A percentile compares a stretch with the other conserved stretches of the same genome.
Evolutionary conservation across 2,113 vertebrate species (phyloP).

Genomic region (Chlamydotis undulata): DNA sequence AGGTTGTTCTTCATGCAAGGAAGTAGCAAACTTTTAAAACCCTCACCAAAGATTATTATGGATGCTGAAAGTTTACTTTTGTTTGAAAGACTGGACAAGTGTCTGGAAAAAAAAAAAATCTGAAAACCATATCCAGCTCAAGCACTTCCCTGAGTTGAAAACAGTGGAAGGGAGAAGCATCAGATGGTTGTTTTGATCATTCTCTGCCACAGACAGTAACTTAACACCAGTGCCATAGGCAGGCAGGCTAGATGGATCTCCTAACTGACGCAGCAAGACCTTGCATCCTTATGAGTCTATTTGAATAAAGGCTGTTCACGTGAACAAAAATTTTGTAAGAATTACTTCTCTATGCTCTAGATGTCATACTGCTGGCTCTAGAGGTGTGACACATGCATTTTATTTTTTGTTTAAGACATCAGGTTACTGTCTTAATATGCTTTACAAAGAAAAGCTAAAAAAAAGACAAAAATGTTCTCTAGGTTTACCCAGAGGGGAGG

Average conservation of each 20-base stretch:
- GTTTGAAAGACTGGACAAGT: neutral
- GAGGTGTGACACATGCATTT: fast-evolving
- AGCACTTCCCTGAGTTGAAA: neutral
- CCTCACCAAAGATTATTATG: neutral
- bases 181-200: neutral
- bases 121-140: neutral
- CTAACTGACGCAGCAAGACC: neutral
- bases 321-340: neutral
- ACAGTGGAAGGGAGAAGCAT: neutral
- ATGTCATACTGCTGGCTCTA: neutral
- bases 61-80: neutral
- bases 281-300: neutral
- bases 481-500: neutral
- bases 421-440: neutral
- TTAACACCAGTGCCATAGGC: neutral
- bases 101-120: fast-evolving
- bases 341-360: neutral
- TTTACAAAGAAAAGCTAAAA: neutral
- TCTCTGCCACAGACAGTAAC: neutral
- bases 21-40: neutral
- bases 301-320: neutral
- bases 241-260: neutral
- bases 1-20: neutral
- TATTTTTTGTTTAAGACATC: neutral
- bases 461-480: neutral